A percentile compares a stretch with the other conserved stretches of the same genome.
Evolutionary conservation across 2,113 vertebrate genomes (phyloP).

Genomic region (Sakesphorus luctuosus): DNA sequence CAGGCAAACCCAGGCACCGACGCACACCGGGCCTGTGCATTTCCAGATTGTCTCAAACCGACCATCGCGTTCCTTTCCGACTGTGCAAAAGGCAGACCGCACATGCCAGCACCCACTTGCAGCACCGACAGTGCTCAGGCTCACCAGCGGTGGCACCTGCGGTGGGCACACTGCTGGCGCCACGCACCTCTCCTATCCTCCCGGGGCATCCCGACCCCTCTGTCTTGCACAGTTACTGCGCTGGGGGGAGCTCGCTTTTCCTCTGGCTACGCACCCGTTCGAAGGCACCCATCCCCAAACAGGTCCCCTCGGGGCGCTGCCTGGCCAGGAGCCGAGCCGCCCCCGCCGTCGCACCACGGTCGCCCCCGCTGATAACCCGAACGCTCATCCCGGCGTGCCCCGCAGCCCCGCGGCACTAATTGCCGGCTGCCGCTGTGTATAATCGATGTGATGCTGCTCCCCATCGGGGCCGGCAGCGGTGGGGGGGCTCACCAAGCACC

Average conservation of each 20-base stretch:
- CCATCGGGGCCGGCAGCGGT: background rate
- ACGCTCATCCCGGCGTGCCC: background rate
- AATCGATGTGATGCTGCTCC: background rate
- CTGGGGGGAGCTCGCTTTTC: background rate
- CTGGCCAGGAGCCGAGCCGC: background rate
- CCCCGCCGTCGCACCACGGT: background rate
- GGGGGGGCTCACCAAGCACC: background rate
- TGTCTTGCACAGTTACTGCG: background rate
- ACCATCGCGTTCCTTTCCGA: background rate
- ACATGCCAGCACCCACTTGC: background rate
- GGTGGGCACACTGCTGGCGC: background rate
- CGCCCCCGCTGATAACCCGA: background rate
- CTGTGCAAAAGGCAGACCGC: background rate
- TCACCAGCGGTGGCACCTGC: background rate
- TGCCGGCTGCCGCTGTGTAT: background rate
- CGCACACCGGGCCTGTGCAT: background rate
- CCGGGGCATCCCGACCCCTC: too few species aligned
- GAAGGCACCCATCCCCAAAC: background rate
- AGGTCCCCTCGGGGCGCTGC: background rate
- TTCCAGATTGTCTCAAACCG: background rate
- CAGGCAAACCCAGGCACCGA: background rate
- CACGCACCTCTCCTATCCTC: background rate
- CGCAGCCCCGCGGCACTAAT: background rate
- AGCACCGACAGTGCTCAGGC: background rate
- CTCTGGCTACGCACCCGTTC: background rate